Evolutionary conservation across 1,140 invertebrate genomes (phyloP).

Genomic region (Manduca sexta): DNA sequence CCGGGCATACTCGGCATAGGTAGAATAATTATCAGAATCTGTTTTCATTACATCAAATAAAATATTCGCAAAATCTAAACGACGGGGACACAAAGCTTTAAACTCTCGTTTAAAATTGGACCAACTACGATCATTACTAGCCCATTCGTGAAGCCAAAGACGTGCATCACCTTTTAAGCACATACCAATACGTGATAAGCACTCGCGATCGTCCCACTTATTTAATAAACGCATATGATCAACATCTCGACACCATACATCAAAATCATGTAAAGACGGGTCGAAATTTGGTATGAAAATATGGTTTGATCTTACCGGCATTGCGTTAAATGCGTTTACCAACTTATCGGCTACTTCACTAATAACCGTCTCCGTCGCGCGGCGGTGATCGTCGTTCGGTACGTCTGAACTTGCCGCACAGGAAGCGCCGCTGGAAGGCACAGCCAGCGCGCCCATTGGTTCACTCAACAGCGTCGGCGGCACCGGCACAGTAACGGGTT

Average conservation of each 20-base stretch:
- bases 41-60: constrained; percentile 15
- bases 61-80: constrained; percentile 16
- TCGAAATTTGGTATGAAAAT: constrained; percentile 26
- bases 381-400: too few relatives aligned
- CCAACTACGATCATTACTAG: constrained; percentile 5
- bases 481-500: too few relatives aligned
- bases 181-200: constrained; percentile 17
- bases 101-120: constrained; percentile 7
- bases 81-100: not conserved
- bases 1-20: constrained; percentile 20
- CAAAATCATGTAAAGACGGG: constrained; percentile 15
- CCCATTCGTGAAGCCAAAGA: constrained; percentile 2
- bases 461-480: too few relatives aligned
- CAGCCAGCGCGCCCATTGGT: too few relatives aligned
- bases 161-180: constrained; percentile 7
- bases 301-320: constrained; percentile 10
- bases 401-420: too few relatives aligned
- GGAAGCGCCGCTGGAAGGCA: too few relatives aligned
- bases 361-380: not conserved
- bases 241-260: constrained; percentile 23
- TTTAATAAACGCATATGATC: constrained; percentile 13
- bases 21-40: constrained; percentile 16
- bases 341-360: constrained; percentile 1
- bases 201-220: constrained; percentile 21
- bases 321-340: not conserved